Conservation (phyloP, 2,888 invertebrate species). For the Eristalinus aeneus region DNA sequence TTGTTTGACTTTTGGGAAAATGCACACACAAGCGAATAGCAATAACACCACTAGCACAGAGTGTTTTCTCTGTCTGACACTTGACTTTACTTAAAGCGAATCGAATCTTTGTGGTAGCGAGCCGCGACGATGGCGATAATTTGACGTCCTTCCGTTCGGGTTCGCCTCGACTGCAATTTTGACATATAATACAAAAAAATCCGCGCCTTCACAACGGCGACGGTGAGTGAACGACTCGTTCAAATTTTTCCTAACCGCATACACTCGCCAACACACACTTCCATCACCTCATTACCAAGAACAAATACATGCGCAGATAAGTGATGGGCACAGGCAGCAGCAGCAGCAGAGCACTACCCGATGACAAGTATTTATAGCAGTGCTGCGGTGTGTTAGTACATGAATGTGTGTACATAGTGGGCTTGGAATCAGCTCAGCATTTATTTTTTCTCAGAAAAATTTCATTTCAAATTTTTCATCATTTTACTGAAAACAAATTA, state of each 20-base stretch:
- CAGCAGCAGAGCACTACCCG: not conserved
- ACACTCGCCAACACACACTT: not conserved
- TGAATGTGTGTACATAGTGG: conserved; percentile 27
- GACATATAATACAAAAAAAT: conserved; percentile 44
- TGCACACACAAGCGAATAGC: conserved; percentile 32
- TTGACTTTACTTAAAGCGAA: conserved; percentile 20
- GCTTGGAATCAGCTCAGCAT: conserved; percentile 14
- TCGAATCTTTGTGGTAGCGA: conserved; percentile 21
- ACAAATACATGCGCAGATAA: not conserved
- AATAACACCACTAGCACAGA: conserved; percentile 27
- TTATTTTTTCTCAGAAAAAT: conserved; percentile 16
- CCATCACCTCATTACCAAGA: not conserved
- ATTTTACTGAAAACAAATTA: not conserved
- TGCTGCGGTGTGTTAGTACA: conserved; percentile 6
- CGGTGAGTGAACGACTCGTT: conserved; percentile 45
- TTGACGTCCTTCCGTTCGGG: conserved; percentile 50
- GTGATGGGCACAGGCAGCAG: not conserved
- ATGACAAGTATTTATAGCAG: conserved; percentile 51
- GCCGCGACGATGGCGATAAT: conserved; percentile 25
- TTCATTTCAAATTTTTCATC: not conserved
- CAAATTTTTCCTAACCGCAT: conserved; percentile 21
- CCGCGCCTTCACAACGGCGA: conserved; percentile 32
- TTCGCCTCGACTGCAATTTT: conserved; percentile 47
- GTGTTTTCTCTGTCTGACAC: conserved; percentile 45
- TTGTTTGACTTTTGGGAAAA: conserved; percentile 55